Evolutionary conservation across 2,113 vertebrate genomes (phyloP), one percentile per base, ranked within the genome.

Genomic region (Orthonyx spaldingii): DNA sequence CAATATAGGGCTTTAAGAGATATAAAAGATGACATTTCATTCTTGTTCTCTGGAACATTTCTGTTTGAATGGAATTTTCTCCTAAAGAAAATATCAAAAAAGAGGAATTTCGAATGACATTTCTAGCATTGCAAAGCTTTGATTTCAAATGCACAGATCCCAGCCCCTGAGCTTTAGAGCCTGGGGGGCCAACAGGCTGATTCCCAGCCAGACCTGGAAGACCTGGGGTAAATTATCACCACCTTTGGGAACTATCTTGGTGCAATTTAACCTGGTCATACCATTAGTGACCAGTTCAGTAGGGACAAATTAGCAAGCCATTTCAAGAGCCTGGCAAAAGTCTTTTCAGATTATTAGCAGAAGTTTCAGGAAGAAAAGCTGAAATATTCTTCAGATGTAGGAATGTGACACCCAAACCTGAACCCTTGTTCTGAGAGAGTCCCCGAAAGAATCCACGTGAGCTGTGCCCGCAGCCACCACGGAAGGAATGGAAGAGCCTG

Each of bases 1-100:
- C 82, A 94, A 88, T 66, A 37, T 35, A 24, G 32, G 47, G 26
- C 55, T 92, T 68, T 39, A 47, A 60, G 23, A 84, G 84, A 90
- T 71, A 94, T 8, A 94, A 95, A 85, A 32, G 95, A 37, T 93
- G 65, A 87, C 24, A 83, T 95, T 95, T 95, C 42, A 46, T 77
- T 74, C 94, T 65, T 83, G 83, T 77, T 74, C 57, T 16, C 69
- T 39, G 39, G 49, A 93, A 93, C 68, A 26, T 85, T 95, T 93
- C 65, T 70, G 53, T 91, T 87, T 90, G 80, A 96, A 95, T 52
- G 71, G 63, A 86, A 94, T 75, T 77, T 42, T 87, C 91, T 96
- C 69, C 77, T 59, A 27, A 86, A 59, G 74, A 69, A 95, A 90
- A 49, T 63, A 92, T 7, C 42, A 77, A 66, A 76, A 50, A 42